Conservation (phyloP, 2,797 vertebrate genomes). For the Uromys caudimaculatus region DNA sequence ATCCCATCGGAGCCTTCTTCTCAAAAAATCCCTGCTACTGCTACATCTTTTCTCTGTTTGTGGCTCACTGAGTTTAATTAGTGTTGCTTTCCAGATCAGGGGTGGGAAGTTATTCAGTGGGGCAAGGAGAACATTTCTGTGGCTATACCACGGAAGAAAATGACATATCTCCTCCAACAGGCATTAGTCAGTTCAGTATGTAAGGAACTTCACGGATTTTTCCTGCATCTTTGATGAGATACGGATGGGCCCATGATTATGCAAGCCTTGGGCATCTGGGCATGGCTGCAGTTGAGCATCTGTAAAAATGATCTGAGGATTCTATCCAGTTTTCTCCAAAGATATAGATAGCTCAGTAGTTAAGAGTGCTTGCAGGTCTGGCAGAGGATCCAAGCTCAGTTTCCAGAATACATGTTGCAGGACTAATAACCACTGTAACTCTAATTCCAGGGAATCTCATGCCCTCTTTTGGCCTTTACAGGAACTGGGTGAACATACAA, state of each 20-base stretch:
- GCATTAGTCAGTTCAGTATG: background rate
- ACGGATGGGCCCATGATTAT: background rate
- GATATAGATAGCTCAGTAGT: background rate
- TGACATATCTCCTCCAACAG: background rate
- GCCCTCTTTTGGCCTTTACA: background rate
- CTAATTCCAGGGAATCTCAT: background rate
- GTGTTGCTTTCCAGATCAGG: background rate
- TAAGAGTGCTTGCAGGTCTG: background rate
- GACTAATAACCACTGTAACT: background rate
- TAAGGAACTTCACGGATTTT: background rate
- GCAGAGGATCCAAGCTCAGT: background rate
- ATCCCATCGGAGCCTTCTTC: too few species aligned
- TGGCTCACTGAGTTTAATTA: background rate
- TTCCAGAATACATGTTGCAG: background rate
- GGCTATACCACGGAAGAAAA: background rate
- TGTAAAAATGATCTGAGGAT: background rate
- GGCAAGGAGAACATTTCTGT: background rate
- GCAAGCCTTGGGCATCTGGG: background rate
- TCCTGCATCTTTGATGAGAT: background rate
- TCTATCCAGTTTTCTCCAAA: background rate
- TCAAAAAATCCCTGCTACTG: background rate
- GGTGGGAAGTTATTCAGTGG: background rate
- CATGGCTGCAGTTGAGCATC: background rate
- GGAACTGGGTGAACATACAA: too few species aligned
- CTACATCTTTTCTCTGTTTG: background rate